phyloP scores from a whole-genome alignment of 30 jellyfish, hydroid and myxozoan species.

The Sanderia malayensis region DNA sequence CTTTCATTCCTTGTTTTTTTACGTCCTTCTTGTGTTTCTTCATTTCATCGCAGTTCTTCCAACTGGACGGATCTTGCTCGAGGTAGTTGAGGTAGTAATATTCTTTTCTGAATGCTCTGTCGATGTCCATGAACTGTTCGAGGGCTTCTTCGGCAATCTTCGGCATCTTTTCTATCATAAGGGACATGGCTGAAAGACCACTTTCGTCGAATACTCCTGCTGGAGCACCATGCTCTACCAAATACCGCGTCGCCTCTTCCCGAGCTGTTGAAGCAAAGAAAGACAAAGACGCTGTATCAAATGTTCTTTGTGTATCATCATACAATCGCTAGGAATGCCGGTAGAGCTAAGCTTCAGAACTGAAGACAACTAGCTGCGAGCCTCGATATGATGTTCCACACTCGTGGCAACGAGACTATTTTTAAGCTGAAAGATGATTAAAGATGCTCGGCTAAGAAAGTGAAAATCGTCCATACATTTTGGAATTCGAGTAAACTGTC shows the following conservation, averaged over 20 bases:
- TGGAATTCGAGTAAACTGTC: no score
- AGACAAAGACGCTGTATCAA: no score
- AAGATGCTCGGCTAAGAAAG: no score
- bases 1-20: conserved; percentile 34
- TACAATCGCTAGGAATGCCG: no score
- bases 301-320: no score
- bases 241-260: conserved; percentile 82
- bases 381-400: no score
- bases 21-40: conserved; percentile 15
- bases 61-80: conserved; percentile 70
- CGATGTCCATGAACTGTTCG: conserved; percentile 70
- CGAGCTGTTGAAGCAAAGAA: conserved; percentile 84
- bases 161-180: conserved; percentile 93
- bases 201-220: conserved; percentile 92
- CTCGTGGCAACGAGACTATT: no score
- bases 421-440: no score
- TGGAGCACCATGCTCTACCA: conserved; percentile 87
- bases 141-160: conserved; percentile 83
- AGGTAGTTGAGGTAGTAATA: conserved; percentile 74
- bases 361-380: no score
- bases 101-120: conserved; percentile 87
- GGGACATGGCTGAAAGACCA: conserved; percentile 86
- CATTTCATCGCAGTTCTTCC: conserved; percentile 29
- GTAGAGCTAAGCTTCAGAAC: no score
- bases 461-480: no score